phyloP scores from a whole-genome alignment of 2,113 vertebrate genomes.

The Deroptyus accipitrinus region DNA sequence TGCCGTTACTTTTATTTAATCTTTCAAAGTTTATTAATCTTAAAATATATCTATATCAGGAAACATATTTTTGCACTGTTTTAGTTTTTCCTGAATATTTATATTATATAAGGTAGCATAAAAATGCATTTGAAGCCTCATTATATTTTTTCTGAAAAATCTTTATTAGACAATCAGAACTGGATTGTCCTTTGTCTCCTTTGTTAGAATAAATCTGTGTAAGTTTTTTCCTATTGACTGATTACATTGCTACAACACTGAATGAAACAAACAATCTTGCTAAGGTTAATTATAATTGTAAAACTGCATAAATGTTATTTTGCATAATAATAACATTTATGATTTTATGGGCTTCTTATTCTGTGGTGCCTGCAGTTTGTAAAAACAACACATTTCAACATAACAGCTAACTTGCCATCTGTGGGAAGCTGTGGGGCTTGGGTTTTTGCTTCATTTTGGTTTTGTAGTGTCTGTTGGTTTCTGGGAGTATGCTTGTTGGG shows the following conservation, averaged over 20 bases:
- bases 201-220: neutral
- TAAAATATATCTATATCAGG: neutral
- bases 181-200: neutral
- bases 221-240: neutral
- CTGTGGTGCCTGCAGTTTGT: neutral
- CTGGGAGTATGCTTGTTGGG: neutral
- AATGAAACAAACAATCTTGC: conserved; percentile 11
- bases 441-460: neutral
- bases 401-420: neutral
- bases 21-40: neutral
- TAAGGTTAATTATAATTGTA: conserved; percentile 17
- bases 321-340: neutral
- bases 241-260: neutral
- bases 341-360: neutral
- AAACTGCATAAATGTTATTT: neutral
- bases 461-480: neutral
- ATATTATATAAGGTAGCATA: neutral
- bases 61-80: neutral
- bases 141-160: neutral
- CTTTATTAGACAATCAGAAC: neutral
- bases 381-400: neutral
- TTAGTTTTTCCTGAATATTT: neutral
- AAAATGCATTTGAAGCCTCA: neutral
- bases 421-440: neutral
- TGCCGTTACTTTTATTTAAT: neutral